A percentile compares a stretch with the other conserved stretches of the same genome.
Evolutionary conservation across 2,797 vertebrate species (phyloP).

Genomic region (Staurois parvus): DNA sequence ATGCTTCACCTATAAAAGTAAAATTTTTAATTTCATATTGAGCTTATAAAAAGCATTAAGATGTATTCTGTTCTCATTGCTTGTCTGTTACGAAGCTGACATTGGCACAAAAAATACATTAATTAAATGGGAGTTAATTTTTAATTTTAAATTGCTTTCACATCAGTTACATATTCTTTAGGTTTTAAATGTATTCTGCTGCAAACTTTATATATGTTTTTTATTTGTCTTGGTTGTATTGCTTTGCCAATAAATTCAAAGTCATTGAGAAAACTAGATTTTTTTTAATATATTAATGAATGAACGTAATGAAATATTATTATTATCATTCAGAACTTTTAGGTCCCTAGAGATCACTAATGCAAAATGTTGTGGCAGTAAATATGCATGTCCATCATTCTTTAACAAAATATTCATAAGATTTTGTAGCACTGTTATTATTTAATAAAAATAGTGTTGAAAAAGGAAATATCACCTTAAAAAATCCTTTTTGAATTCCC

Average conservation of each 20-base stretch:
- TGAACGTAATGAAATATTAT: too few species aligned
- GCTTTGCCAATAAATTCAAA: not conserved
- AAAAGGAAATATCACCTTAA: too few species aligned
- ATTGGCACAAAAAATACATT: constrained; percentile 9
- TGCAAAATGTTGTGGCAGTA: too few species aligned
- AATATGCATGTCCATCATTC: too few species aligned
- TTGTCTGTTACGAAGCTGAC: constrained; percentile 35
- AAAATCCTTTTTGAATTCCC: too few species aligned
- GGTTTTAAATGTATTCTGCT: constrained; percentile 14
- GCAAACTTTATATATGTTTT: not conserved
- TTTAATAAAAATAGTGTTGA: too few species aligned
- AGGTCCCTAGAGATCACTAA: too few species aligned
- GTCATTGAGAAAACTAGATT: too few species aligned
- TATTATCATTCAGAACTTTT: too few species aligned
- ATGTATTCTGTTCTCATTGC: constrained; percentile 16
- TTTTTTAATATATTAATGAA: too few species aligned
- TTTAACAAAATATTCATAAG: too few species aligned
- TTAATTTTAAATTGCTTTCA: not conserved
- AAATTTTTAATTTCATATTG: constrained; percentile 2
- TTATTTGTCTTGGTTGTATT: not conserved
- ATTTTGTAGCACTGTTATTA: too few species aligned
- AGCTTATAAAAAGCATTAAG: constrained; percentile 13
- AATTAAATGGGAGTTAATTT: constrained; percentile 31
- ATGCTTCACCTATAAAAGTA: not conserved
- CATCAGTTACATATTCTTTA: not conserved